These are phyloP conservation scores for Hyppa rectilinea DNA, from an alignment of 2,888 invertebrate genomes.

Conservation along the genomic window DNA sequence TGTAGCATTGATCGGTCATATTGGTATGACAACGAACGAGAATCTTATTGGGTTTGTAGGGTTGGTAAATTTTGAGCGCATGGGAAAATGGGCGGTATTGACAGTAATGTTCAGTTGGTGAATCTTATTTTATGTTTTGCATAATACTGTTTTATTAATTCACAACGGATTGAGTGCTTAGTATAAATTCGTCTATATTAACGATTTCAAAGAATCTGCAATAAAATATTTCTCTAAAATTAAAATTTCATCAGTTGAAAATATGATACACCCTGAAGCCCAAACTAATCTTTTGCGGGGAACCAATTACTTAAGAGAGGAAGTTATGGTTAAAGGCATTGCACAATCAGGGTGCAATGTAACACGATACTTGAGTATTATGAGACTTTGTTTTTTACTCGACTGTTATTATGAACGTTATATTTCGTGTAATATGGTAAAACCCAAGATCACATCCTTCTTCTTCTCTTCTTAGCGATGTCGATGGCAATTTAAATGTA, in stretches of 20 bases:
- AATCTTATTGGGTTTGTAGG: conserved; percentile 23
- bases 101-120: conserved; percentile 2
- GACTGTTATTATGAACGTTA: not conserved
- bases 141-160: conserved; percentile 13
- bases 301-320: not conserved
- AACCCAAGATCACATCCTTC: not conserved
- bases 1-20: conserved; percentile 63
- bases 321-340: too few relatives aligned
- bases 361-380: not conserved
- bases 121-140: conserved; percentile 16
- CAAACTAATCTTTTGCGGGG: not conserved
- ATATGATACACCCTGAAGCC: not conserved
- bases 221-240: too few relatives aligned
- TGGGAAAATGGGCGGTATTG: conserved; percentile 20
- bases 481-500: too few relatives aligned
- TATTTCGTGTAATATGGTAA: not conserved
- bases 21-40: conserved; percentile 50
- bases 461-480: too few relatives aligned
- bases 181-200: not conserved
- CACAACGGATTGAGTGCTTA: not conserved
- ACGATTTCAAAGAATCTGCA: not conserved
- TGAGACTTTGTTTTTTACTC: not conserved
- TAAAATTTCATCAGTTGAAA: not conserved
- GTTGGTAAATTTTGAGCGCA: conserved; percentile 29
- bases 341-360: not conserved